phyloP scores from a whole-genome alignment of 1,140 invertebrate genomes.

The Lepidurus packardi region DNA sequence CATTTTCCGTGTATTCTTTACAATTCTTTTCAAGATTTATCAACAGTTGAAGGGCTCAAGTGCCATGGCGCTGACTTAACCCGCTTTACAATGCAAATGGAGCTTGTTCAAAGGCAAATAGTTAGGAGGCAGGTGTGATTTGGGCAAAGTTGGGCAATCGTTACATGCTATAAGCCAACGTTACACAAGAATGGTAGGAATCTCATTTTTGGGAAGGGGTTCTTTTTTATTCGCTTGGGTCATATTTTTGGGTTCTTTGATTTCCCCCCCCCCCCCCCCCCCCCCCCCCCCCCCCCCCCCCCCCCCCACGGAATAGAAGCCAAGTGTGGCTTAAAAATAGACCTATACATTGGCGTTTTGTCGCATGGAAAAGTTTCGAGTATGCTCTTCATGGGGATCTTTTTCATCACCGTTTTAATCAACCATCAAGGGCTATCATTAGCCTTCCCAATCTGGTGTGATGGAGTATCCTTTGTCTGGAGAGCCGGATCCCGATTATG shows the following conservation, averaged over 20 bases:
- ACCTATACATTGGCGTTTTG: background rate
- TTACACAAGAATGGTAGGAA: background rate
- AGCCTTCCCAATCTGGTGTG: background rate
- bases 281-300: no score
- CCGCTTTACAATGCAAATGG: background rate
- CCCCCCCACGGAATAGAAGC: no score
- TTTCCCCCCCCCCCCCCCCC: no score
- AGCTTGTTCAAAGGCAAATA: background rate
- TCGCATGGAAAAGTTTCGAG: background rate
- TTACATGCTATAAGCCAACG: background rate
- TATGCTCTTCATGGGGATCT: background rate
- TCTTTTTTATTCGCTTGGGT: no score
- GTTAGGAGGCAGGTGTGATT: background rate
- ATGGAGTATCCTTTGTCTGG: conserved; percentile 5
- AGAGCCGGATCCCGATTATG: background rate
- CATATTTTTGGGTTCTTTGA: no score
- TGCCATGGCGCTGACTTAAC: background rate
- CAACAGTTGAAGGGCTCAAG: background rate
- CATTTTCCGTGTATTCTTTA: background rate
- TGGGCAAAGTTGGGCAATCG: background rate
- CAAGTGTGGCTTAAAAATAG: no score
- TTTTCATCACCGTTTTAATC: background rate
- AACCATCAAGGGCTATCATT: background rate
- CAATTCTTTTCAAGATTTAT: background rate
- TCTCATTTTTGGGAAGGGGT: background rate